These are phyloP conservation scores for Nylanderia fulva DNA, from an alignment of 1,140 invertebrate species.

Conservation along the genomic window DNA sequence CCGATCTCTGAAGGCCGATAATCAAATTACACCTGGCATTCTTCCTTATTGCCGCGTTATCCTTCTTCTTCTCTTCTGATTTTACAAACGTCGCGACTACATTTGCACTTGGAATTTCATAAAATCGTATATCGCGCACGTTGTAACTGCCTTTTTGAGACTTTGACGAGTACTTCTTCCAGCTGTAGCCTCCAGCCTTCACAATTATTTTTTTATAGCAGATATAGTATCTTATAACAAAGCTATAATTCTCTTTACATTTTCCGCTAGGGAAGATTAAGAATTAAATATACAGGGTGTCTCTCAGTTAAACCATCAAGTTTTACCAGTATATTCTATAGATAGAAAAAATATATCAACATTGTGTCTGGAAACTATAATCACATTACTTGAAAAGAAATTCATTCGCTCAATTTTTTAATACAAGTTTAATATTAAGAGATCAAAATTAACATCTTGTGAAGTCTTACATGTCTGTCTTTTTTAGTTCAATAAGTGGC, in stretches of 20 bases:
- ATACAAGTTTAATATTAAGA: no score
- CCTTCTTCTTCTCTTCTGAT: slow-evolving; percentile 50
- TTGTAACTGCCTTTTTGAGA: slow-evolving; percentile 50
- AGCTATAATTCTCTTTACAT: slow-evolving; percentile 51
- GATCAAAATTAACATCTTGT: no score
- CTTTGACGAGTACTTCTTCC: slow-evolving; percentile 51
- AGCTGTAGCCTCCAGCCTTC: slow-evolving; percentile 53
- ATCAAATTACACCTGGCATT: slow-evolving; percentile 53
- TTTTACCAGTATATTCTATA: no score
- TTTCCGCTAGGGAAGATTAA: slow-evolving; percentile 36
- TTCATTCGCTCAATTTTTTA: no score
- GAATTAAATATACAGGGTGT: neutral
- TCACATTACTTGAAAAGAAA: no score
- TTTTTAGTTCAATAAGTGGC: no score
- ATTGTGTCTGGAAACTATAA: no score
- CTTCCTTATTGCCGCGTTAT: slow-evolving; percentile 69
- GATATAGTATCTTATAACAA: slow-evolving; percentile 42
- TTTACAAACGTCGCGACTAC: slow-evolving; percentile 16
- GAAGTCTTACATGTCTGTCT: no score
- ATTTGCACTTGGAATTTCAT: slow-evolving; percentile 15
- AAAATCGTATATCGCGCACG: slow-evolving; percentile 20
- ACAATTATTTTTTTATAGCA: slow-evolving; percentile 58
- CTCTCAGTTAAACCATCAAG: no score
- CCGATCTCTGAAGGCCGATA: slow-evolving; percentile 8
- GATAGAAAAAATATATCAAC: no score